Evolutionary conservation across 2,113 vertebrate species (phyloP).

Genomic region (Diadophis punctatus): DNA sequence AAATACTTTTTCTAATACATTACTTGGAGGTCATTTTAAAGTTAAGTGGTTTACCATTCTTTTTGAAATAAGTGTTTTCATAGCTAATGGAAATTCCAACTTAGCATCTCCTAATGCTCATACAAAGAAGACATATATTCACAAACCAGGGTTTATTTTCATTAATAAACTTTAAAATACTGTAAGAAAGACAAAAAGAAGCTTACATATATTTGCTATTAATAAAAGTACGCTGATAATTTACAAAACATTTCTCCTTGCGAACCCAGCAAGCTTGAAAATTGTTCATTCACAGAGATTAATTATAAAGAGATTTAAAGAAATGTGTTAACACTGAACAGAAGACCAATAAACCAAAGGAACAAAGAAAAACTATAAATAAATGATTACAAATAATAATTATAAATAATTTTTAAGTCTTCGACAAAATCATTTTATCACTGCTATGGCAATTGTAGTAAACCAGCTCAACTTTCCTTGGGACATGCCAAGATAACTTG

Average conservation of each 20-base stretch:
- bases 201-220: neutral
- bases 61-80: neutral
- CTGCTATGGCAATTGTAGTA: neutral
- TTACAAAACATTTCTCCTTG: neutral
- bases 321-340: neutral
- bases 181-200: neutral
- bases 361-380: neutral
- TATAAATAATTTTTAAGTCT: neutral
- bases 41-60: neutral
- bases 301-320: neutral
- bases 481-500: neutral
- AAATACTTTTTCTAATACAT: neutral
- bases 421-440: neutral
- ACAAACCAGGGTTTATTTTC: neutral
- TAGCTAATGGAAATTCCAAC: neutral
- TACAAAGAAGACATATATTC: neutral
- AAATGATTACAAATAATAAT: neutral
- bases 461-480: neutral
- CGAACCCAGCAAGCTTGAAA: neutral
- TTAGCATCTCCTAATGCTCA: neutral
- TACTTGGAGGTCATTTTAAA: neutral
- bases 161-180: neutral
- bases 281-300: constrained; percentile 3
- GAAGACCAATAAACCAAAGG: constrained; percentile 8
- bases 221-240: neutral